Conservation (phyloP, 2,888 invertebrate species). For the Boloria euphrosyne region DNA sequence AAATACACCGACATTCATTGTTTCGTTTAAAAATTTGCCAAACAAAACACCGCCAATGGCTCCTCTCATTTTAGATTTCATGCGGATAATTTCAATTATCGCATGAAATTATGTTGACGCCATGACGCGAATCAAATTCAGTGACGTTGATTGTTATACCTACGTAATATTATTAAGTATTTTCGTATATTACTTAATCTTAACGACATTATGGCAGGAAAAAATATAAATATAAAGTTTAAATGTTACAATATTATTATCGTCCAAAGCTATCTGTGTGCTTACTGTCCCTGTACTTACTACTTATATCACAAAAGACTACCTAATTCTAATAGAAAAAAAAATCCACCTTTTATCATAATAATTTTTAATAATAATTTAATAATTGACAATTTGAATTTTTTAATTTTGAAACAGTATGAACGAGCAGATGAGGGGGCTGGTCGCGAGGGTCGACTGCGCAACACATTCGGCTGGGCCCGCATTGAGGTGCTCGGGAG, state of each 20-base stretch:
- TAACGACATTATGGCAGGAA: not conserved
- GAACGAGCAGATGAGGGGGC: slow-evolving; percentile 77
- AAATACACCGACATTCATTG: too few relatives aligned
- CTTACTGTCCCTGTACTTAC: too few relatives aligned
- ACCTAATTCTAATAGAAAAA: not conserved
- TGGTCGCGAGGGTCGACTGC: slow-evolving; percentile 86
- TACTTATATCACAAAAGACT: not conserved
- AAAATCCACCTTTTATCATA: too few relatives aligned
- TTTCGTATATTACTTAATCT: too few relatives aligned
- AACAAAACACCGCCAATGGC: too few relatives aligned
- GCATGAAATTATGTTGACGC: slow-evolving; percentile 21
- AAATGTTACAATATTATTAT: too few relatives aligned
- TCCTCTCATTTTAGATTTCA: not conserved
- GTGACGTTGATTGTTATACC: not conserved
- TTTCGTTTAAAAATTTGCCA: too few relatives aligned
- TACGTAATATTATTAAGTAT: not conserved
- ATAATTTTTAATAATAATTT: too few relatives aligned
- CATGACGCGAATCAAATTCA: slow-evolving; percentile 1
- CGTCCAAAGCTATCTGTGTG: too few relatives aligned
- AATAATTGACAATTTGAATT: not conserved
- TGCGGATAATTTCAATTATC: slow-evolving; percentile 12
- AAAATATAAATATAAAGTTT: too few relatives aligned
- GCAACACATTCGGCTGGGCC: slow-evolving; percentile 96
- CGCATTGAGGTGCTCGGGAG: slow-evolving; percentile 93
- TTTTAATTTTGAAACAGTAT: slow-evolving; percentile 52